Conservation (phyloP, 2,797 vertebrate species). For the Apogon talboti region DNA sequence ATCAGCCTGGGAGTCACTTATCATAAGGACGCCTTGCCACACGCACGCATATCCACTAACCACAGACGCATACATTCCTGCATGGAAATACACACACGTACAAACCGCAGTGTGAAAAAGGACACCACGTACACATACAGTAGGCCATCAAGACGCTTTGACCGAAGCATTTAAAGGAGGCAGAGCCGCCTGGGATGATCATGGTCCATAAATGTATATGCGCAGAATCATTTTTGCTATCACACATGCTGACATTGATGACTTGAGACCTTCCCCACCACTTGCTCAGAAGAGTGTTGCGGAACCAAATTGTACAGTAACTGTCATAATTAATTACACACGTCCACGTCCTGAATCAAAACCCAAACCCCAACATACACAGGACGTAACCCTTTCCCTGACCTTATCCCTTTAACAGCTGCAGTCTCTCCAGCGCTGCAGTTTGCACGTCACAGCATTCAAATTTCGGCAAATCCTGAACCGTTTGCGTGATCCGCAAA, state of each 20-base stretch:
- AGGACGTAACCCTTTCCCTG: no score
- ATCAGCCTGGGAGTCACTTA: conserved; percentile 82
- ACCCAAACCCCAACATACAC: no score
- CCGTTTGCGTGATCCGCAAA: no score
- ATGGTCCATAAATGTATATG: conserved; percentile 30
- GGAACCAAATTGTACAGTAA: conserved; percentile 14
- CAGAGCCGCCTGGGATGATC: conserved; percentile 22
- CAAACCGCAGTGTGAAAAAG: conserved; percentile 15
- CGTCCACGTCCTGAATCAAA: no score
- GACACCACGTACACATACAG: conserved; percentile 16
- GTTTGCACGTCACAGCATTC: no score
- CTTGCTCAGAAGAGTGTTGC: conserved; percentile 5
- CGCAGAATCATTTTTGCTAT: conserved; percentile 22
- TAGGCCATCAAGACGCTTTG: conserved; percentile 31
- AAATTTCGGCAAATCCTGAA: no score
- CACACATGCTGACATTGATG: neutral
- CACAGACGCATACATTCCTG: conserved; percentile 27
- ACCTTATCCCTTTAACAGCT: no score
- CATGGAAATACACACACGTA: conserved; percentile 12
- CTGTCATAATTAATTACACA: conserved; percentile 35
- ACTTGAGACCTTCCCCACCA: conserved; percentile 27
- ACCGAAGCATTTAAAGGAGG: conserved; percentile 28
- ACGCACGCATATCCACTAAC: neutral
- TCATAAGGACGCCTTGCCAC: conserved; percentile 69
- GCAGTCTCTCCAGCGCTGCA: no score